These are phyloP conservation scores for Colletes latitarsis DNA, from an alignment of 1,140 invertebrate genomes.

Conservation along the genomic window DNA sequence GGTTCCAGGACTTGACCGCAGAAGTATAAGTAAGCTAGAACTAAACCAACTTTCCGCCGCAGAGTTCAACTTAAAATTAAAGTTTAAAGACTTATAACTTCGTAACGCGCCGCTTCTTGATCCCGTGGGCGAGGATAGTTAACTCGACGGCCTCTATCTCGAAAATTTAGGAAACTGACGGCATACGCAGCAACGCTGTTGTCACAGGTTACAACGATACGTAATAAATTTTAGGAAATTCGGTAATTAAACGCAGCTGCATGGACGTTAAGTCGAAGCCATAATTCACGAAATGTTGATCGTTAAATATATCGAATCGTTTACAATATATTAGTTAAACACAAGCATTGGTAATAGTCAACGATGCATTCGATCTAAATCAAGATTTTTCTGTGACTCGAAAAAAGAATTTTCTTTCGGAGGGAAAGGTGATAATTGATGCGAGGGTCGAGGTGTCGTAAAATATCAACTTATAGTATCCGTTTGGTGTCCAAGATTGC, in stretches of 20 bases:
- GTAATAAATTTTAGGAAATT: constrained; percentile 13
- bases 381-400: no score
- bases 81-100: constrained; percentile 75
- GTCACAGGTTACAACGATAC: constrained; percentile 24
- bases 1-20: constrained; percentile 60
- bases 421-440: no score
- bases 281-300: not conserved
- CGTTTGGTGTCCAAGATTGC: not conserved
- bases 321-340: not conserved
- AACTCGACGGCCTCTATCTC: constrained; percentile 55
- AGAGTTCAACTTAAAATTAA: constrained; percentile 72
- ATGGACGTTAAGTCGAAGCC: not conserved
- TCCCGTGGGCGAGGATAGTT: constrained; percentile 60
- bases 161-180: constrained; percentile 34
- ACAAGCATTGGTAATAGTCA: not conserved
- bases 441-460: no score
- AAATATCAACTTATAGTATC: not conserved
- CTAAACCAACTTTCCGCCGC: constrained; percentile 58
- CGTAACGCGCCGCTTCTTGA: constrained; percentile 61
- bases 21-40: constrained; percentile 68
- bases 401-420: no score
- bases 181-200: constrained; percentile 39
- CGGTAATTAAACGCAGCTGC: not conserved
- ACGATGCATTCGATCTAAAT: no score
- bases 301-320: not conserved